phyloP scores from a whole-genome alignment of 2,888 invertebrate genomes.

The Tetropium fuscum region DNA sequence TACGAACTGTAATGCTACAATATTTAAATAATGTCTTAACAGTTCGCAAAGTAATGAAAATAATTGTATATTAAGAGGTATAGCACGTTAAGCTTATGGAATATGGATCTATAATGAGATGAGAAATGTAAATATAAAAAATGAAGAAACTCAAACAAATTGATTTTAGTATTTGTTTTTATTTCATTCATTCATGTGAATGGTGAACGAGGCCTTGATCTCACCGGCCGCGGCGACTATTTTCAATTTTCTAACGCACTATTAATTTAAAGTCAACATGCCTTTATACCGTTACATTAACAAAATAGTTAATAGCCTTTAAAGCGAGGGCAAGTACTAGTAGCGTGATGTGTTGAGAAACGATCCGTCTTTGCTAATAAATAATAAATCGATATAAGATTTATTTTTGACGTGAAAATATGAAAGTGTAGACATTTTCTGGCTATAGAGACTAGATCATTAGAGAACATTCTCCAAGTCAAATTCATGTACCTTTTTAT shows the following conservation, averaged over 20 bases:
- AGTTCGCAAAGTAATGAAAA: no score
- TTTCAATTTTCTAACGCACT: slow-evolving; percentile 30
- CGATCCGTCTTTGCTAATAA: slow-evolving; percentile 42
- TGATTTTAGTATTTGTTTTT: slow-evolving; percentile 6
- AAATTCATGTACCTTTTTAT: no score
- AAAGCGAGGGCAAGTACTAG: slow-evolving; percentile 30
- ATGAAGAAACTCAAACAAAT: not conserved
- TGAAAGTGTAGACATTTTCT: slow-evolving; percentile 44
- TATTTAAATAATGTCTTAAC: no score
- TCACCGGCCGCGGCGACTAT: slow-evolving; percentile 14
- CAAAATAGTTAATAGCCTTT: slow-evolving; percentile 36
- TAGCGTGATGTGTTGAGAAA: slow-evolving; percentile 28
- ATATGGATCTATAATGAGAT: not conserved
- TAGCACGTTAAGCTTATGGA: not conserved
- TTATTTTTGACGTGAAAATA: slow-evolving; percentile 42
- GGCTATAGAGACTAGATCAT: no score
- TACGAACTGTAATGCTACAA: no score
- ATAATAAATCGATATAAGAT: slow-evolving; percentile 45
- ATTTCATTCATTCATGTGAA: slow-evolving; percentile 4
- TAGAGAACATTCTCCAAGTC: no score
- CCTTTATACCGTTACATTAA: slow-evolving; percentile 33
- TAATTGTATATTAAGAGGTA: no score
- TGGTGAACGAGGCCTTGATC: slow-evolving; percentile 14
- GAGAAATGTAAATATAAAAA: slow-evolving; percentile 1
- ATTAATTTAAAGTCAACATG: slow-evolving; percentile 30